These are phyloP conservation scores for Pogonomyrmex californicus DNA, from an alignment of 1,140 invertebrate genomes.

Conservation along the genomic window DNA sequence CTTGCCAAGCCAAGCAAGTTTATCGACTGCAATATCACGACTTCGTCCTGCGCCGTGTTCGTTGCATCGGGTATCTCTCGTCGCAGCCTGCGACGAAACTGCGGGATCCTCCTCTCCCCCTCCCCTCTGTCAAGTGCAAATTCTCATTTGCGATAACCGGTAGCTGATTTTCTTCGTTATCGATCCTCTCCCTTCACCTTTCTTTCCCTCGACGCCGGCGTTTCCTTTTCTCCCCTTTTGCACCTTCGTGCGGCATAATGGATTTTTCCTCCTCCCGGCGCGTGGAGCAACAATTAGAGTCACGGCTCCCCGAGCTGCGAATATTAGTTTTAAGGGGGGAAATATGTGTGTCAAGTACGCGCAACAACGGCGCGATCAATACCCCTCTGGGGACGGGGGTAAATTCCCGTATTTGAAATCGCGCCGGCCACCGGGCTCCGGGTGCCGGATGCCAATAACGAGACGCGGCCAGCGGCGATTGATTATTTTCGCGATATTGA, in stretches of 20 bases:
- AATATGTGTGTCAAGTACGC: conserved; percentile 38
- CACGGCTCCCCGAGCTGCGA: neutral
- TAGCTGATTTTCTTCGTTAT: conserved; percentile 41
- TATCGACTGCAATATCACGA: conserved; percentile 16
- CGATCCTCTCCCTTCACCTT: too few species aligned
- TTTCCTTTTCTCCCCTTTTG: conserved; percentile 11
- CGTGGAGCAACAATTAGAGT: conserved; percentile 8
- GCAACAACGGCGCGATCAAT: conserved; percentile 37
- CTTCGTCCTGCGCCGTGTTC: conserved; percentile 59
- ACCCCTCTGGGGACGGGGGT: conserved; percentile 36
- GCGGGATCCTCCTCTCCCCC: neutral
- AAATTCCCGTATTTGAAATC: conserved; percentile 63
- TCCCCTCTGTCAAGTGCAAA: conserved; percentile 33
- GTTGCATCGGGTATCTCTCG: conserved; percentile 50
- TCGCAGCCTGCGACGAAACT: conserved; percentile 42
- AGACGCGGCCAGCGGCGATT: conserved; percentile 25
- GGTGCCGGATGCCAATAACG: neutral
- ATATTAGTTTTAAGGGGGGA: conserved; percentile 27
- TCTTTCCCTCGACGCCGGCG: neutral
- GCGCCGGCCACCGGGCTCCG: conserved; percentile 23
- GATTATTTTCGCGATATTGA: neutral
- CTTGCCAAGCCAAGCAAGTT: conserved; percentile 43
- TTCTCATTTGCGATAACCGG: conserved; percentile 52
- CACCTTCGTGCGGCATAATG: neutral
- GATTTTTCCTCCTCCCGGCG: conserved; percentile 1